Evolutionary conservation across 2,888 invertebrate species (phyloP), one percentile per base, ranked within the genome.

Genomic region (Apamea monoglypha): DNA sequence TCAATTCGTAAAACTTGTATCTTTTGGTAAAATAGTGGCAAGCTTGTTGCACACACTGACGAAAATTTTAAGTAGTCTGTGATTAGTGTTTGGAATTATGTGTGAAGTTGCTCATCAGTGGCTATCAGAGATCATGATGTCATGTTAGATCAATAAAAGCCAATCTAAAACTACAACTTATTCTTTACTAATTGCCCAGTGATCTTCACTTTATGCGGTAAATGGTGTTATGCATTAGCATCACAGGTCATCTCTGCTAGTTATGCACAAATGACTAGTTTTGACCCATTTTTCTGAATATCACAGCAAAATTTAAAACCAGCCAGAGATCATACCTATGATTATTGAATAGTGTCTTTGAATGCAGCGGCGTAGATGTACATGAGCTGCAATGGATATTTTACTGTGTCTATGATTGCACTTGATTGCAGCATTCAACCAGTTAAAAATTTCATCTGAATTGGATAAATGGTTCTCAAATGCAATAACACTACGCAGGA

Each of bases 391-490:
- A 81, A 53, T 32, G 67, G 81, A 80, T 59, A 81, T 67, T 66
- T n/a, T 5, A 75, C 18, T 25, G 18, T n/a, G 53, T 47, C 75
- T 68, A 63, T 59, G 66, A 80, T 79, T 63, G 78, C 69, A 78
- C 53, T 68, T 56, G 71, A 79, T 81, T 75, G 67, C 53, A 68
- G 68, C 61, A 69, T 40, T 82, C 68, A 82, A n/a, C 56, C 12
- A 40, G 53, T 79, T 79, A 21, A 56, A 36, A 78, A 25, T 61
- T 50, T 47, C 25, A 36, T 56, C 12, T 82, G 36, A 40, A 81
- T 81, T 82, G 68, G 16, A 81, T 76, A 81, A 81, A 64, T 63
- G 68, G 80, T 56, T 50, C 50, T 67, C 6, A 21, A 61, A 68
- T 68, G 53, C 53, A 56, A 36, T 56, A 56, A 44, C n/a, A 29